Evolutionary conservation across 2,888 invertebrate genomes (phyloP).

Genomic region (Caenorhabditis sp.): DNA sequence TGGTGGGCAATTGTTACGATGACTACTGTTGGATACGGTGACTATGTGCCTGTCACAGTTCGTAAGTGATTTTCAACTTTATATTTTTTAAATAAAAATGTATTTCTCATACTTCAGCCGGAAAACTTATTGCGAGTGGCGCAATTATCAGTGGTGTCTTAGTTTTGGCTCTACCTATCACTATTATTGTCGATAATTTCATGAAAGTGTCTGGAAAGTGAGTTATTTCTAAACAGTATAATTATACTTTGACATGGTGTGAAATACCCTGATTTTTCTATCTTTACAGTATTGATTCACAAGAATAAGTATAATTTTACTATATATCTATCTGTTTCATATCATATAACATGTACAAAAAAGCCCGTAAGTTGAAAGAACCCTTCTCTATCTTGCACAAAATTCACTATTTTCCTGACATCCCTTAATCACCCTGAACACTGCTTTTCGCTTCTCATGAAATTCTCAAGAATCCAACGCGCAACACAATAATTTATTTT

Average conservation of each 20-base stretch:
- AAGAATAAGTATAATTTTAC: constrained; percentile 23
- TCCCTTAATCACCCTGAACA: neutral
- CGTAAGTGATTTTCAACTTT: constrained; percentile 41
- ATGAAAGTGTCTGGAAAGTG: constrained; percentile 68
- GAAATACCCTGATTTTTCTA: neutral
- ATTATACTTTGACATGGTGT: neutral
- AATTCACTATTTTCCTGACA: neutral
- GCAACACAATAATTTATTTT: too few relatives aligned
- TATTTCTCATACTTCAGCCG: constrained; percentile 45
- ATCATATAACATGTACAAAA: constrained; percentile 1
- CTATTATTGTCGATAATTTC: constrained; percentile 70
- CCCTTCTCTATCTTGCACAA: constrained; percentile 3
- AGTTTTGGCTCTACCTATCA: constrained; percentile 68
- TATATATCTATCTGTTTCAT: neutral
- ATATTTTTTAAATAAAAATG: neutral
- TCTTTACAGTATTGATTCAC: constrained; percentile 40
- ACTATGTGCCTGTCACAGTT: constrained; percentile 63
- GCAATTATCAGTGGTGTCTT: constrained; percentile 67
- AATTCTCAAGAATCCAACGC: constrained; percentile 3
- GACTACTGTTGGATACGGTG: constrained; percentile 68
- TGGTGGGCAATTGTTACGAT: constrained; percentile 69
- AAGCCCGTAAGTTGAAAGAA: neutral
- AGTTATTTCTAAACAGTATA: constrained; percentile 27
- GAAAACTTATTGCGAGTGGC: constrained; percentile 67
- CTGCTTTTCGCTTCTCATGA: neutral